These are phyloP conservation scores for Onychomys leucogaster DNA, from an alignment of 2,797 vertebrate species.

Conservation along the genomic window DNA sequence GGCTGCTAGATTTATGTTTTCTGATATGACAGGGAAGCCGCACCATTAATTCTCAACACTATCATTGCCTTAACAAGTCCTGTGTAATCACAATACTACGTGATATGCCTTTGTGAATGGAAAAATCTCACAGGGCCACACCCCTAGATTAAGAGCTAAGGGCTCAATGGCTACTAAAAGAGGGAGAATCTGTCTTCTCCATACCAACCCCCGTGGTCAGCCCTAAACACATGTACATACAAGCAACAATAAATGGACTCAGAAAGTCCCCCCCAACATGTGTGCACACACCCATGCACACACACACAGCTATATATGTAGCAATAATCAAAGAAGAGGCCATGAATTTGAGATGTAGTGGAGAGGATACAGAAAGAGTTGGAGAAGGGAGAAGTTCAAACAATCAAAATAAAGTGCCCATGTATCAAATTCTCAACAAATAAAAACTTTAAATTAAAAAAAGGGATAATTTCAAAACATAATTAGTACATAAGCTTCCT, in stretches of 20 bases:
- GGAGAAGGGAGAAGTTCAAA: not conserved
- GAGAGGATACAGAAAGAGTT: not conserved
- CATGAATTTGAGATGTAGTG: not conserved
- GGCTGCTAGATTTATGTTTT: not conserved
- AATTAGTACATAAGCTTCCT: not conserved
- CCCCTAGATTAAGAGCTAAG: not conserved
- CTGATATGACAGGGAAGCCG: no score
- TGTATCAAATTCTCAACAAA: not conserved
- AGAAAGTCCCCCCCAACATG: no score
- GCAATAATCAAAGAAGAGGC: not conserved
- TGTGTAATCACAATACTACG: not conserved
- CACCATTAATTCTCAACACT: not conserved
- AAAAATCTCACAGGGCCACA: no score
- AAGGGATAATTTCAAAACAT: not conserved
- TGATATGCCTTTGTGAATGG: no score
- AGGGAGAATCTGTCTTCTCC: not conserved
- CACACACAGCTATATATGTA: not conserved
- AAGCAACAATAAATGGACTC: not conserved
- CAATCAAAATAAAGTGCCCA: not conserved
- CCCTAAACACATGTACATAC: not conserved
- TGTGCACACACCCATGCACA: no score
- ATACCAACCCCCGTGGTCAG: not conserved
- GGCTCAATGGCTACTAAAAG: not conserved
- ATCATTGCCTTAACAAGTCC: not conserved
- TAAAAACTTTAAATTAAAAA: not conserved